Conservation (phyloP, 2,888 invertebrate genomes). For the Tiliacea citrago region DNA sequence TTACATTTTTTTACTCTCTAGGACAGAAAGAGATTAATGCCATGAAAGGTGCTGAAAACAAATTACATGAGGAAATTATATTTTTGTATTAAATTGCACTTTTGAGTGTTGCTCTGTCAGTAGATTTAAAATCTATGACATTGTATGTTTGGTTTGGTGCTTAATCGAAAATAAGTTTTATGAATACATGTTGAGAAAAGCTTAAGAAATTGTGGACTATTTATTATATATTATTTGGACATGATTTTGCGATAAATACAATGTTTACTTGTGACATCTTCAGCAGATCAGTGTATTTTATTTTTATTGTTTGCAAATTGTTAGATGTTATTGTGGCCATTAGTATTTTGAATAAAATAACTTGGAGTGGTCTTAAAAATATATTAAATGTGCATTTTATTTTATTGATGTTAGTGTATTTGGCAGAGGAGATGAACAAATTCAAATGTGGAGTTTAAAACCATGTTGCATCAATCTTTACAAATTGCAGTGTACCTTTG, state of each 20-base stretch:
- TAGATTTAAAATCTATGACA: constrained; percentile 75
- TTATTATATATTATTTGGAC: constrained; percentile 63
- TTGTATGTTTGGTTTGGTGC: constrained; percentile 76
- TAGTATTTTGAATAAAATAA: constrained; percentile 75
- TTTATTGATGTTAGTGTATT: constrained; percentile 61
- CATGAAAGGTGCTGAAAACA: constrained; percentile 33
- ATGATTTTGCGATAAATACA: constrained; percentile 54
- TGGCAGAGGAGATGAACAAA: constrained; percentile 79
- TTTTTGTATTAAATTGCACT: constrained; percentile 62
- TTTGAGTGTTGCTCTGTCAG: constrained; percentile 63
- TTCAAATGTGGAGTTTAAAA: constrained; percentile 53
- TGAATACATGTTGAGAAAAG: constrained; percentile 59
- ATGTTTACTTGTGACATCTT: constrained; percentile 60
- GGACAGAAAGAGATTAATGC: constrained; percentile 41
- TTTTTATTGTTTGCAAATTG: constrained; percentile 62
- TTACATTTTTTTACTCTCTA: constrained; percentile 28
- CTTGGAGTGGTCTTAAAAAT: constrained; percentile 50
- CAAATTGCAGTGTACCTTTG: constrained; percentile 68
- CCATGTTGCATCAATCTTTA: constrained; percentile 58
- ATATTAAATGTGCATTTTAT: constrained; percentile 64
- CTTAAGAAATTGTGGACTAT: constrained; percentile 62
- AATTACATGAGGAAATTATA: constrained; percentile 42
- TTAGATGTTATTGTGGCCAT: constrained; percentile 80
- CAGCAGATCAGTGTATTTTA: constrained; percentile 58
- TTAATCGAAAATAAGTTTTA: constrained; percentile 69